These are phyloP conservation scores for Metacarcinus magister DNA, from an alignment of 2,888 invertebrate species.

Conservation along the genomic window DNA sequence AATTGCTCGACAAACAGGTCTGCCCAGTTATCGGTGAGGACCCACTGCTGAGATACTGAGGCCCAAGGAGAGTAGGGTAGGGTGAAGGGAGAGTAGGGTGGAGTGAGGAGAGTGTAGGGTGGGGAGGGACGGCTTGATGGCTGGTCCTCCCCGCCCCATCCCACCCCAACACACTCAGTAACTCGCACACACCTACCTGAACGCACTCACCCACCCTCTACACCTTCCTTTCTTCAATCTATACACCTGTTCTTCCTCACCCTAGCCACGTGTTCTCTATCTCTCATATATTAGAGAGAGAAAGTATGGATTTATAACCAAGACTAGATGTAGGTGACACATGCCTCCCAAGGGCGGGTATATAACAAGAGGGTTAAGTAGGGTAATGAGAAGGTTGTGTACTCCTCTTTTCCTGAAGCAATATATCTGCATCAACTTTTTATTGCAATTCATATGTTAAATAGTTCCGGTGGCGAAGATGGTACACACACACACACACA, in stretches of 20 bases:
- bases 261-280: background rate
- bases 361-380: background rate
- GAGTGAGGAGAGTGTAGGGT: background rate
- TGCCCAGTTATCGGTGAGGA: background rate
- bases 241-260: background rate
- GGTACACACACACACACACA: background rate
- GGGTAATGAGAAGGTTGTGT: background rate
- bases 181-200: background rate
- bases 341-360: background rate
- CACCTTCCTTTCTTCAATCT: background rate
- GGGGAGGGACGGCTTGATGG: background rate
- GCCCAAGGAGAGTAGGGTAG: background rate
- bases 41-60: background rate
- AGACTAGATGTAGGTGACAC: background rate
- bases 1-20: slow-evolving; percentile 49
- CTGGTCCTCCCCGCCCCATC: background rate
- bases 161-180: background rate
- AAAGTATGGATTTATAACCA: background rate
- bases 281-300: background rate
- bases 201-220: background rate
- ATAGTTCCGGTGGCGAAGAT: background rate
- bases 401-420: background rate
- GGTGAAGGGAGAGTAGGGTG: background rate
- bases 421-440: background rate
- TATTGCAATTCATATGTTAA: background rate